Evolutionary conservation across 2,888 invertebrate genomes (phyloP), one percentile per base, ranked within the genome.

Genomic region (Meteorus cinctellus): DNA sequence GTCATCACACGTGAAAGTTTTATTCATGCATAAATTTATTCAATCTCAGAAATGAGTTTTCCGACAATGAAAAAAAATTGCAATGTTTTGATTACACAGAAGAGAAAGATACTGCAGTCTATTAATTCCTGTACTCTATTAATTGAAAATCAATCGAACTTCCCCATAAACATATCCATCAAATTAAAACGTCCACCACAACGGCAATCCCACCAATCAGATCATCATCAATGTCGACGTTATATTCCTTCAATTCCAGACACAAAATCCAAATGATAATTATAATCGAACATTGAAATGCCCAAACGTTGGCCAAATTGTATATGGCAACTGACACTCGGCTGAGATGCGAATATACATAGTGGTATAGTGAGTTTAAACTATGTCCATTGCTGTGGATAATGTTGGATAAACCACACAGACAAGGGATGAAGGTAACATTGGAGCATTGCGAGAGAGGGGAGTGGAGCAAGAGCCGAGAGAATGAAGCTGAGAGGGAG

Each of bases 391-490:
- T 63, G 24, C 59, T 19, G 55, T 55, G 55, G 55, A 55, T 55
- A 55, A 19, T 55, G 19, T 24, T 55, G 19, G 55, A 55, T 19
- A 55, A n/a, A n/a, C 48, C 48, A 48, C n/a, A 55, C 19, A 41
- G 63, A 72, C 62, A 31, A 72, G 72, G 29, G 63, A 24, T 29
- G 63, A 48, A 31, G 31, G 41, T 19, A 55, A 55, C 34, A 76
- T 55, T 48, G 36, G 27, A 63, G 36, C 48, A 41, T 36, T 41
- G 14, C 19, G 41, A n/a, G 10, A 41, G 36, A 41, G 41, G 24
- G 4, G 63, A 63, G 63, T 12, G 27, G 12, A 8, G 36, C 24
- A 41, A 14, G 29, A 36, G 29, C 4, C 8, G n/a, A 63, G 12
- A 63, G 55, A 55, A 5, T 10, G 19, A 55, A n/a, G n/a, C 5